Conservation (phyloP, 2,888 invertebrate species). For the Papilio elwesi region DNA sequence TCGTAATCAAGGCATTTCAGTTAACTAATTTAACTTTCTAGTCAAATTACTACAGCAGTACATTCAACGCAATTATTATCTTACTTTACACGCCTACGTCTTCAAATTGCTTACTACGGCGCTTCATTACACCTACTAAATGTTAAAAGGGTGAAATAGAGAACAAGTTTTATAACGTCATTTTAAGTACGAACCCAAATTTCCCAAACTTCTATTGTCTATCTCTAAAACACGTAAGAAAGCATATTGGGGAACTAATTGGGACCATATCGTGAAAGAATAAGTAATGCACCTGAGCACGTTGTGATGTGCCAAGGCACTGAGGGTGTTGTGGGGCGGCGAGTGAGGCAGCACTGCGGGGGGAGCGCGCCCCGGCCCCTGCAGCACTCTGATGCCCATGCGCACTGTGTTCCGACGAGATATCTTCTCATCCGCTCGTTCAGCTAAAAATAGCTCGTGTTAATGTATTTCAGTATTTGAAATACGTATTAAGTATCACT, state of each 20-base stretch:
- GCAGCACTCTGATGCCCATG: conserved; percentile 94
- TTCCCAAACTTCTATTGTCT: too few relatives aligned
- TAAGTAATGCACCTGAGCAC: conserved; percentile 60
- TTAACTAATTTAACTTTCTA: neutral
- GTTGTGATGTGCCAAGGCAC: conserved; percentile 68
- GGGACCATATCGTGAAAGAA: too few relatives aligned
- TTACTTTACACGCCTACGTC: neutral
- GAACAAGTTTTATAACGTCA: too few relatives aligned
- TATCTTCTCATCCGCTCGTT: conserved; percentile 91
- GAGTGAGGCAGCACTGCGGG: conserved; percentile 62
- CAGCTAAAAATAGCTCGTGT: conserved; percentile 83
- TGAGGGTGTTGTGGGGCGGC: conserved; percentile 63
- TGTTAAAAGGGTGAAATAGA: too few relatives aligned
- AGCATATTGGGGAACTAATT: too few relatives aligned
- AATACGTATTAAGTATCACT: too few relatives aligned
- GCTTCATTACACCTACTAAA: too few relatives aligned
- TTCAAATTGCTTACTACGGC: neutral
- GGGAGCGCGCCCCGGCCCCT: conserved; percentile 81
- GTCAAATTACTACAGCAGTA: neutral
- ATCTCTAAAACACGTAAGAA: too few relatives aligned
- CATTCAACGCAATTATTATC: conserved; percentile 4
- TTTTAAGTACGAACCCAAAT: too few relatives aligned
- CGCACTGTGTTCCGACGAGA: conserved; percentile 91
- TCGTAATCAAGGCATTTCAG: conserved; percentile 3
- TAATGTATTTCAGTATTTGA: too few relatives aligned